These are phyloP conservation scores for Erebia aethiops DNA, from an alignment of 2,888 invertebrate species.

Conservation along the genomic window DNA sequence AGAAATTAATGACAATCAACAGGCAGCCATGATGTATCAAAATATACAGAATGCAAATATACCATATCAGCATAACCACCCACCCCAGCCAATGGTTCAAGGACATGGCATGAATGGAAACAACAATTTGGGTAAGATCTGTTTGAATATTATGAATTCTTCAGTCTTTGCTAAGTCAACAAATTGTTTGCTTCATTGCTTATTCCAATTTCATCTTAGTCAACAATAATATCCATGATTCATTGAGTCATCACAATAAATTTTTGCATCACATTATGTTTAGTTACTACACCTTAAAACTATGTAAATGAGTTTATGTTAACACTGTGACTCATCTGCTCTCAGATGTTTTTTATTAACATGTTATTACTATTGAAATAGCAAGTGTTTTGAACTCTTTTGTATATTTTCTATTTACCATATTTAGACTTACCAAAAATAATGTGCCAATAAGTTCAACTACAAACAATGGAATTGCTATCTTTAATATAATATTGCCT, in stretches of 20 bases:
- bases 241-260: constrained; percentile 5
- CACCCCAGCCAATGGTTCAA: constrained; percentile 61
- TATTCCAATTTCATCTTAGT: background rate
- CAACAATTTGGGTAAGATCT: constrained; percentile 64
- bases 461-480: background rate
- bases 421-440: no score
- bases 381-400: background rate
- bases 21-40: constrained; percentile 73
- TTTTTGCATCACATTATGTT: constrained; percentile 4
- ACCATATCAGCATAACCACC: constrained; percentile 74
- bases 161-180: background rate
- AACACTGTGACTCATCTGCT: constrained; percentile 5
- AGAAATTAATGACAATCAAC: constrained; percentile 78
- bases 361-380: background rate
- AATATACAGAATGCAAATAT: constrained; percentile 77
- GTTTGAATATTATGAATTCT: background rate
- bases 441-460: no score
- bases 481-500: background rate
- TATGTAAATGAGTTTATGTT: constrained; percentile 26
- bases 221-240: constrained; percentile 8
- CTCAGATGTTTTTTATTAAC: background rate
- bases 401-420: no score
- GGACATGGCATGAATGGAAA: constrained; percentile 75
- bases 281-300: constrained; percentile 16
- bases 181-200: background rate